Evolutionary conservation across 2,888 invertebrate species (phyloP).

Genomic region (Plemyria rubiginata): DNA sequence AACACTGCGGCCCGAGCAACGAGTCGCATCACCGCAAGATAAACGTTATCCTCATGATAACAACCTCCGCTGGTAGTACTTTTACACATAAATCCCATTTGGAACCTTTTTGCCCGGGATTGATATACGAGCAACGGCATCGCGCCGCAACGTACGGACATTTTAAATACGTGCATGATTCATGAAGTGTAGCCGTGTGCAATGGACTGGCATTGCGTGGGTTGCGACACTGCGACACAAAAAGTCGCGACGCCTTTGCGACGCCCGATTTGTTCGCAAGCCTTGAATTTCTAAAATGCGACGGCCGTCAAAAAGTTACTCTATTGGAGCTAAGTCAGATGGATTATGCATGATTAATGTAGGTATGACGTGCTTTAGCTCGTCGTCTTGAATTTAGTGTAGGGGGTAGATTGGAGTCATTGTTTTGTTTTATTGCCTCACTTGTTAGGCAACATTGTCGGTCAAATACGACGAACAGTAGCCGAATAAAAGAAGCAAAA

Average conservation of each 20-base stretch:
- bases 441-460: neutral
- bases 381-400: no score
- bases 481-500: neutral
- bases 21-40: neutral
- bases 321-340: no score
- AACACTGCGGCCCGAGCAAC: neutral
- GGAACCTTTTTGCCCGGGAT: slow-evolving; percentile 4
- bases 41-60: slow-evolving; percentile 2
- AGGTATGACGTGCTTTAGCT: no score
- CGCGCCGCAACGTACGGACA: neutral
- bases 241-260: slow-evolving; percentile 26
- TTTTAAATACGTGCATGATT: slow-evolving; percentile 55
- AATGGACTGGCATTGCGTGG: slow-evolving; percentile 54
- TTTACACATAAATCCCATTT: slow-evolving; percentile 4
- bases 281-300: slow-evolving; percentile 1
- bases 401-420: no score
- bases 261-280: slow-evolving; percentile 8
- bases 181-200: slow-evolving; percentile 52
- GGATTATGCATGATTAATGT: no score
- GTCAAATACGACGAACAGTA: neutral
- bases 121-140: neutral
- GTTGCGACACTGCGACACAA: slow-evolving; percentile 44
- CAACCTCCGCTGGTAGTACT: neutral
- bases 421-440: neutral
- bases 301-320: neutral